Percentiles rank a stretch among this genome's conserved stretches.
phyloP scores from a whole-genome alignment of 2,113 vertebrate species.

The Tragelaphus strepsiceros region DNA sequence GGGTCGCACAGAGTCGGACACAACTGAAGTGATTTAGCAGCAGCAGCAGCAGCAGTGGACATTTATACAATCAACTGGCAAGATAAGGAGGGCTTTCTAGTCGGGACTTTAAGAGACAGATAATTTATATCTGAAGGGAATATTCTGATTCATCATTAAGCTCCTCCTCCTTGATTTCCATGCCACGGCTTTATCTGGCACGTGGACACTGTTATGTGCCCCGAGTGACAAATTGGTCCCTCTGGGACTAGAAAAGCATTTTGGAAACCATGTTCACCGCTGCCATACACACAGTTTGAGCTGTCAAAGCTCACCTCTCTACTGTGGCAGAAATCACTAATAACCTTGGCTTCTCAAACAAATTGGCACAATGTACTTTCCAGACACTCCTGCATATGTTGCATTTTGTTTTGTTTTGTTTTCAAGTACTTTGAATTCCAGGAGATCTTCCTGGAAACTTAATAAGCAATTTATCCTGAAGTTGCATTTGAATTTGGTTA shows the following conservation, averaged over 20 bases:
- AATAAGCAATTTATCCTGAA: neutral
- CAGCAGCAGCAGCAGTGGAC: neutral
- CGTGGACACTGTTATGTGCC: neutral
- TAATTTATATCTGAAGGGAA: neutral
- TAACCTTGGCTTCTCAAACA: neutral
- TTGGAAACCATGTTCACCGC: neutral
- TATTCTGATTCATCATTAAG: neutral
- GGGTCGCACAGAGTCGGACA: no score
- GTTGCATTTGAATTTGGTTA: neutral
- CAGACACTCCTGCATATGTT: neutral
- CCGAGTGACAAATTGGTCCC: neutral
- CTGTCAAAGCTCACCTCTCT: neutral
- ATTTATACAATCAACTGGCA: neutral
- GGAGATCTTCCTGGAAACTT: neutral
- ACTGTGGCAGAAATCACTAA: neutral
- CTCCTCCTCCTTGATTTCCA: neutral
- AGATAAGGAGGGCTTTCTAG: neutral
- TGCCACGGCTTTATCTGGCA: neutral
- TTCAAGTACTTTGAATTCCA: neutral
- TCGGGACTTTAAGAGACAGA: constrained; percentile 3
- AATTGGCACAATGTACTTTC: neutral
- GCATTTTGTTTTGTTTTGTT: constrained; percentile 20
- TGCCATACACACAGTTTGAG: neutral
- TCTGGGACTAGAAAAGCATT: neutral
- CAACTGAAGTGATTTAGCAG: no score